Evolutionary conservation across 2,888 invertebrate species (phyloP).

Genomic region (Drosophila koepferae): DNA sequence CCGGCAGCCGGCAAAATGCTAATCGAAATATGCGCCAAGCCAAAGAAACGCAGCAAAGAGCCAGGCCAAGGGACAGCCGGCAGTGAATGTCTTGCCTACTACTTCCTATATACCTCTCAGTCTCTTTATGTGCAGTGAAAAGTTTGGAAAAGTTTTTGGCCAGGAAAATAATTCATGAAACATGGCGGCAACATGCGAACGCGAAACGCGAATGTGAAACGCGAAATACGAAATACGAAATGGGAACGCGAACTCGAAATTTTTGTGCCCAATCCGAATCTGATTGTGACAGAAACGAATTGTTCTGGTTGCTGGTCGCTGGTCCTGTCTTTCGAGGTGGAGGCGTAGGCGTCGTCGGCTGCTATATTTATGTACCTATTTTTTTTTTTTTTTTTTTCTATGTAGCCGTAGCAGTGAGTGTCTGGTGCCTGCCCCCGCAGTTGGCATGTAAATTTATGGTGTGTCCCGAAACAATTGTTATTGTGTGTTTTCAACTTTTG

Average conservation of each 20-base stretch:
- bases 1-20: conserved; percentile 63
- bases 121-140: conserved; percentile 39
- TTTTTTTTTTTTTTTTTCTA: conserved; percentile 34
- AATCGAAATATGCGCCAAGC: conserved; percentile 71
- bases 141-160: conserved; percentile 69
- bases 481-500: conserved; percentile 81
- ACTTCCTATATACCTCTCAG: conserved; percentile 7
- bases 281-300: conserved; percentile 84
- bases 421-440: conserved; percentile 25
- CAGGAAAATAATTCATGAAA: conserved; percentile 82
- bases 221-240: conserved; percentile 45
- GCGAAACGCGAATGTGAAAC: conserved; percentile 58
- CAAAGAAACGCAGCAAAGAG: conserved; percentile 32
- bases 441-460: conserved; percentile 83
- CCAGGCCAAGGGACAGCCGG: conserved; percentile 30
- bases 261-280: conserved; percentile 81
- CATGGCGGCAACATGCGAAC: conserved; percentile 77
- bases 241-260: conserved; percentile 59
- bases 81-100: conserved; percentile 60
- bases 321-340: conserved; percentile 22
- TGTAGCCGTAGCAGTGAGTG: conserved; percentile 13
- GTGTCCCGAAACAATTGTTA: conserved; percentile 82
- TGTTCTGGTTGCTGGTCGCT: conserved; percentile 69
- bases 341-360: conserved; percentile 14
- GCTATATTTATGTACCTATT: conserved; percentile 77